Conservation (phyloP, 2,797 vertebrate genomes). For the Zonotrichia albicollis region DNA sequence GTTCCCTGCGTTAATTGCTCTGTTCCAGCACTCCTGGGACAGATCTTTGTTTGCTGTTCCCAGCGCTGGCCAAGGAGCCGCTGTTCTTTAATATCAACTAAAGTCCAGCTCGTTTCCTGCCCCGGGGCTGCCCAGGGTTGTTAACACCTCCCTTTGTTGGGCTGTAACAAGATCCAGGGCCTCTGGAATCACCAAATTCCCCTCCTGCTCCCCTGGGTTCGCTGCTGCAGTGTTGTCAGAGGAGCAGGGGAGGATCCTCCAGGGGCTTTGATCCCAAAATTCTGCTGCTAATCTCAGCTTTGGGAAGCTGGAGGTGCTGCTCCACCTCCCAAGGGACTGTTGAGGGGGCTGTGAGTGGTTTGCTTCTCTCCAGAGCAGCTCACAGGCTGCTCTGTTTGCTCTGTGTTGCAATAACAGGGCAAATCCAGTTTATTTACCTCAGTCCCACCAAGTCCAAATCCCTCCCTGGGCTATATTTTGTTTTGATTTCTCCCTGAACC, state of each 20-base stretch:
- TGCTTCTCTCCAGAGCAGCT: background rate
- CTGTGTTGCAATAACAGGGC: background rate
- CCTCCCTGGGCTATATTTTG: background rate
- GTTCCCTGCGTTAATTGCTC: background rate
- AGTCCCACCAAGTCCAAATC: background rate
- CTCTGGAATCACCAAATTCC: background rate
- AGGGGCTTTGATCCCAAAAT: background rate
- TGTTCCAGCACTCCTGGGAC: background rate
- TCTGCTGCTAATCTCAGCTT: background rate
- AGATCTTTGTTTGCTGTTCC: conserved; percentile 53
- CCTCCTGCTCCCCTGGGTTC: background rate
- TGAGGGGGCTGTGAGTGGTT: background rate
- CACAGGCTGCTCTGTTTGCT: background rate
- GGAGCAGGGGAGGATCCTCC: background rate
- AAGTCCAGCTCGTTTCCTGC: conserved; percentile 20
- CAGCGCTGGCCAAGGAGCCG: background rate
- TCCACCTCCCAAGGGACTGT: background rate
- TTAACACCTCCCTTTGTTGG: background rate
- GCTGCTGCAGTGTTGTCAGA: background rate
- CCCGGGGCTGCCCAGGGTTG: background rate
- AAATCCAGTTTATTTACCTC: background rate
- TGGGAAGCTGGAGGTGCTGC: background rate
- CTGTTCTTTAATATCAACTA: background rate
- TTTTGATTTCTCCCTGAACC: background rate
- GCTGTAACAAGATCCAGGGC: background rate